Percentiles rank a stretch among this genome's conserved stretches.
These are phyloP conservation scores for Melanerpes aurifrons DNA, from an alignment of 2,113 vertebrate genomes.

Conservation along the genomic window DNA sequence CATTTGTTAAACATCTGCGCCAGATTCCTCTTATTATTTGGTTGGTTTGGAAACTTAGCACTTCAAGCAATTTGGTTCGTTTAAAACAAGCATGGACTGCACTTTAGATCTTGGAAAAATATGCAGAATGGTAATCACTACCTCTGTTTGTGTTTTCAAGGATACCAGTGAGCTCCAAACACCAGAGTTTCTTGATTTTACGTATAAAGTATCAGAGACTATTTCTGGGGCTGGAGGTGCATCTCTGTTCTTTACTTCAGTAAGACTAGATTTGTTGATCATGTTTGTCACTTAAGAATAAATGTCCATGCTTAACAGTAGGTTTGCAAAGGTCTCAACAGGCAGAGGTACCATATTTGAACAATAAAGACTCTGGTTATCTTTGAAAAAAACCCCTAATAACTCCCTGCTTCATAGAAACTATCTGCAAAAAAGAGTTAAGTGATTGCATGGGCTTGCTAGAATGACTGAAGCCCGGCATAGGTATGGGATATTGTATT, in stretches of 20 bases:
- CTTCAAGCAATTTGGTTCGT: slow-evolving; percentile 13
- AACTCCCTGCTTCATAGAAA: background rate
- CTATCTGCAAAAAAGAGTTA: background rate
- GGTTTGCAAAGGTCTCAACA: background rate
- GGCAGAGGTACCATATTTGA: background rate
- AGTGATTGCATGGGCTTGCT: background rate
- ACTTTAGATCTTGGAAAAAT: background rate
- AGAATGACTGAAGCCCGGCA: background rate
- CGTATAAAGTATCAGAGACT: background rate
- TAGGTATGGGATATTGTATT: accelerated
- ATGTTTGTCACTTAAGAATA: background rate
- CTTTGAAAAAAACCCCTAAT: background rate
- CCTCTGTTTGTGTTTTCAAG: background rate
- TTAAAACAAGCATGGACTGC: background rate
- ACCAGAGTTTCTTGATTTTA: background rate
- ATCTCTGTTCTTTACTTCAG: background rate
- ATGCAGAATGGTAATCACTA: background rate
- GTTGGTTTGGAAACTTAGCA: slow-evolving; percentile 5
- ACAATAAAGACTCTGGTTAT: background rate
- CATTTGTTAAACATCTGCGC: slow-evolving; percentile 48
- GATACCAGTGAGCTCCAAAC: background rate
- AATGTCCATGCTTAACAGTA: background rate
- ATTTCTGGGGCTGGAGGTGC: background rate
- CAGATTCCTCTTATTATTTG: slow-evolving; percentile 44
- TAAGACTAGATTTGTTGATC: background rate